These are phyloP conservation scores for Henicopernis longicauda DNA, from an alignment of 2,113 vertebrate genomes.

Conservation along the genomic window DNA sequence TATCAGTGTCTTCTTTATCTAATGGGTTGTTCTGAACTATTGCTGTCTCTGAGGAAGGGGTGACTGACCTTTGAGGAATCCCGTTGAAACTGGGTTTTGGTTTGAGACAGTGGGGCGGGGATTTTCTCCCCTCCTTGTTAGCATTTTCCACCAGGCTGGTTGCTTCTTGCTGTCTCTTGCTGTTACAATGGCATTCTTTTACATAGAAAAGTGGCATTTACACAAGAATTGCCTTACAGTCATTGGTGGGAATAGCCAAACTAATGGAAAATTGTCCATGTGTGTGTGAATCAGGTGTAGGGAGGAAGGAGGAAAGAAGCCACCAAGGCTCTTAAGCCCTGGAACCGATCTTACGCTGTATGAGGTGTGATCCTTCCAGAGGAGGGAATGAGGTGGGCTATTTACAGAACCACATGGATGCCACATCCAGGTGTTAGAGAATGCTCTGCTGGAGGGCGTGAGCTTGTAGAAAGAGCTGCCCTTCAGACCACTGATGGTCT, in stretches of 20 bases:
- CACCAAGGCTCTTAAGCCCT: not conserved
- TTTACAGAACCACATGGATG: not conserved
- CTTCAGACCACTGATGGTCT: not conserved
- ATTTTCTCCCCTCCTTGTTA: not conserved
- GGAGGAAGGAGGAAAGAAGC: not conserved
- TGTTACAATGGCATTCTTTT: not conserved
- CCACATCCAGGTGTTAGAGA: not conserved
- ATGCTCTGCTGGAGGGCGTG: not conserved
- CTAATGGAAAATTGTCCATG: not conserved
- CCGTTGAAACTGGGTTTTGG: not conserved
- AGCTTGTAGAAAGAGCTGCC: not conserved
- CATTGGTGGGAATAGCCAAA: not conserved
- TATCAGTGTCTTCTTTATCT: not conserved
- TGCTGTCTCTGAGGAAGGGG: not conserved
- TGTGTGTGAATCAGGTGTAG: not conserved
- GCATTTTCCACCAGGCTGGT: not conserved
- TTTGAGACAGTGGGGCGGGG: not conserved
- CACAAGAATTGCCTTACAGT: not conserved
- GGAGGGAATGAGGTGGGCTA: not conserved
- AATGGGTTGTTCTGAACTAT: not conserved
- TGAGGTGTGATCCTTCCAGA: not conserved
- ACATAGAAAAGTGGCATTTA: not conserved
- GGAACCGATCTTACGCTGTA: rapidly evolving
- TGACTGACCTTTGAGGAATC: not conserved
- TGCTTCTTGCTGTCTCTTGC: not conserved